phyloP scores from a whole-genome alignment of 2,888 invertebrate species.

The Rotaria socialis region DNA sequence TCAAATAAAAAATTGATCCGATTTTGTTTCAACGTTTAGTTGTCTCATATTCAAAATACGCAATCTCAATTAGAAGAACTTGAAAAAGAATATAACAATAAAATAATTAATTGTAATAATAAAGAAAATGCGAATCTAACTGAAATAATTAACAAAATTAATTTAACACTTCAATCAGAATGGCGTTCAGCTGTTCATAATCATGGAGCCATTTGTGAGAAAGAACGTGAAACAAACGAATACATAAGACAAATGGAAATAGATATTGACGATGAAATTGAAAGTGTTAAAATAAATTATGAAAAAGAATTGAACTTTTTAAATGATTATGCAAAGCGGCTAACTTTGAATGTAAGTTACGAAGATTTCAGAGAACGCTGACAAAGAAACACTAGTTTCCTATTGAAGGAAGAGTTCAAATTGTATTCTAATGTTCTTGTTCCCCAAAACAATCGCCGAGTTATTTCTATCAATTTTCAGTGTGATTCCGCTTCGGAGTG shows the following conservation, averaged over 20 bases:
- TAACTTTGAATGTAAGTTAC: neutral
- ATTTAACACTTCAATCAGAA: neutral
- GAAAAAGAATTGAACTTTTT: neutral
- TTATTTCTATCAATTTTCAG: no score
- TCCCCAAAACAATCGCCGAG: no score
- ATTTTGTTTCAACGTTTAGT: neutral
- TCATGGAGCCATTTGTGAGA: neutral
- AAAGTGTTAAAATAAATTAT: neutral
- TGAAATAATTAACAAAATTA: neutral
- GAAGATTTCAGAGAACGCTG: neutral
- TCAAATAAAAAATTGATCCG: no score
- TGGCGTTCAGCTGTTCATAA: neutral
- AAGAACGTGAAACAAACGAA: neutral
- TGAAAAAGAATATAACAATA: neutral
- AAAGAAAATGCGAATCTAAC: neutral
- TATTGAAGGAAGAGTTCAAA: no score
- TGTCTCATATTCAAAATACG: neutral
- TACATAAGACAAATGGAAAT: conserved; percentile 14
- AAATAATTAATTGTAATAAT: neutral
- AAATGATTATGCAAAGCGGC: neutral
- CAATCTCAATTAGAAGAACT: neutral
- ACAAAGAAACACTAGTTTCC: no score
- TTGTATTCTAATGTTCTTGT: no score
- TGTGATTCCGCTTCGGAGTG: no score
- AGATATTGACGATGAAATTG: conserved; percentile 27